Percentiles rank a stretch among this genome's conserved stretches.
phyloP scores from a whole-genome alignment of 2,797 vertebrate species.

The Sardinella longiceps region DNA sequence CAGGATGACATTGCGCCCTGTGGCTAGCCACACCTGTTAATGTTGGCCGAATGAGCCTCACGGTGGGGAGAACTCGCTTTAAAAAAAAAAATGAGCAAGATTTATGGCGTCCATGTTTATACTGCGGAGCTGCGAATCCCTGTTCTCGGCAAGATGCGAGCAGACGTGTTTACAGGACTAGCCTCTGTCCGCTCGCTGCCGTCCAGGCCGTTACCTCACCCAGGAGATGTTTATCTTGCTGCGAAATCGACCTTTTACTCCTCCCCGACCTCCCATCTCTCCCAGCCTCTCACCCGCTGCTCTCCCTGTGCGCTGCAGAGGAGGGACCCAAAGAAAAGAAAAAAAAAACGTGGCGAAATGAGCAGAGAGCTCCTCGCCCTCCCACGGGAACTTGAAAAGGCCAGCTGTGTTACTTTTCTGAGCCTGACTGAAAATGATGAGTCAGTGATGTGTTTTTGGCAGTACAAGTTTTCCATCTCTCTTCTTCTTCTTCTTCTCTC shows the following conservation, averaged over 20 bases:
- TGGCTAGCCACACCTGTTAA: slow-evolving; percentile 13
- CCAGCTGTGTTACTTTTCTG: slow-evolving; percentile 46
- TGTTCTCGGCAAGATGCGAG: slow-evolving; percentile 31
- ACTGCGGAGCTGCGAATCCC: slow-evolving; percentile 2
- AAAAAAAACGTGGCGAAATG: background rate
- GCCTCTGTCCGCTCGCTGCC: slow-evolving; percentile 17
- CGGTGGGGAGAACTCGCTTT: background rate
- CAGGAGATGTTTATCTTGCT: slow-evolving; percentile 47
- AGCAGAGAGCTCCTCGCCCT: background rate
- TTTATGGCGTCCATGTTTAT: slow-evolving; percentile 41
- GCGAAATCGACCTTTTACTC: slow-evolving; percentile 34
- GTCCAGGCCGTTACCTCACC: slow-evolving; percentile 37
- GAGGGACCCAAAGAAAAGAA: background rate
- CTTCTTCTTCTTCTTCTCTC: slow-evolving; percentile 25
- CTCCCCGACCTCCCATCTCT: slow-evolving; percentile 14
- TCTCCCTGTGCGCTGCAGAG: slow-evolving; percentile 21
- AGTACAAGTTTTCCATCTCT: slow-evolving; percentile 41
- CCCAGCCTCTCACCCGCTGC: slow-evolving; percentile 4
- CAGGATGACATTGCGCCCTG: background rate
- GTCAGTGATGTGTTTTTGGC: slow-evolving; percentile 43
- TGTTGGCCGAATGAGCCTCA: background rate
- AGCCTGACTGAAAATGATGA: slow-evolving; percentile 47
- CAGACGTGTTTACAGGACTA: slow-evolving; percentile 42
- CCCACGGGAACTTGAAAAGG: slow-evolving; percentile 20
- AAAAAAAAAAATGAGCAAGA: slow-evolving; percentile 26